These are phyloP conservation scores for Alectoris magna DNA, from an alignment of 2,797 vertebrate genomes.

Conservation along the genomic window DNA sequence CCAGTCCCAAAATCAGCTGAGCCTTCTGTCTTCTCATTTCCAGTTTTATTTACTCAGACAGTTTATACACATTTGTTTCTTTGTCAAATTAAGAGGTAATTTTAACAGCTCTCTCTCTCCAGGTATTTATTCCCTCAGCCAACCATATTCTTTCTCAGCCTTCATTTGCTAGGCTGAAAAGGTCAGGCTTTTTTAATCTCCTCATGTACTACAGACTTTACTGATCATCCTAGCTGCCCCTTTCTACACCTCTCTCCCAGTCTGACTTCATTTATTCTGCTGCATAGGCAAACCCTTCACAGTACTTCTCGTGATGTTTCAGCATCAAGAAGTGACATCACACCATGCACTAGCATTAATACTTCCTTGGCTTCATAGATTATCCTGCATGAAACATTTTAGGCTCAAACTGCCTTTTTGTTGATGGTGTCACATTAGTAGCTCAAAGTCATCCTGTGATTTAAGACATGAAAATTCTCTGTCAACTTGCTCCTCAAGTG, in stretches of 20 bases:
- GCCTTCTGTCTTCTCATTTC: neutral
- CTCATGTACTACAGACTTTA: neutral
- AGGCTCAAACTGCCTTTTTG: neutral
- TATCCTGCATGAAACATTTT: neutral
- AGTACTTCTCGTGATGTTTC: neutral
- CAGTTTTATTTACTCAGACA: neutral
- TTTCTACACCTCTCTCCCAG: neutral
- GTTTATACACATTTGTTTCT: neutral
- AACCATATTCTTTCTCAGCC: neutral
- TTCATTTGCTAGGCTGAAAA: conserved; percentile 7
- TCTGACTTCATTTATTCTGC: neutral
- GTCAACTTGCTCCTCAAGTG: neutral
- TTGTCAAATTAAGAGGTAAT: neutral
- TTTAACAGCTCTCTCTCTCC: neutral
- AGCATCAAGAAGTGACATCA: neutral
- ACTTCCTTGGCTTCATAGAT: neutral
- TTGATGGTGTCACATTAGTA: neutral
- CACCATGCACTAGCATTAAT: neutral
- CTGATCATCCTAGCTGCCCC: neutral
- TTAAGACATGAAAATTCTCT: neutral
- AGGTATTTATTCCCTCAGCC: neutral
- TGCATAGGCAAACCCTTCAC: neutral
- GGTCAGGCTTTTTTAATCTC: neutral
- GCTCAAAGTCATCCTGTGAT: neutral
- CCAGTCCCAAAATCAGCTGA: neutral